Conservation (phyloP, 2,888 invertebrate species). For the Rhagium mordax region DNA sequence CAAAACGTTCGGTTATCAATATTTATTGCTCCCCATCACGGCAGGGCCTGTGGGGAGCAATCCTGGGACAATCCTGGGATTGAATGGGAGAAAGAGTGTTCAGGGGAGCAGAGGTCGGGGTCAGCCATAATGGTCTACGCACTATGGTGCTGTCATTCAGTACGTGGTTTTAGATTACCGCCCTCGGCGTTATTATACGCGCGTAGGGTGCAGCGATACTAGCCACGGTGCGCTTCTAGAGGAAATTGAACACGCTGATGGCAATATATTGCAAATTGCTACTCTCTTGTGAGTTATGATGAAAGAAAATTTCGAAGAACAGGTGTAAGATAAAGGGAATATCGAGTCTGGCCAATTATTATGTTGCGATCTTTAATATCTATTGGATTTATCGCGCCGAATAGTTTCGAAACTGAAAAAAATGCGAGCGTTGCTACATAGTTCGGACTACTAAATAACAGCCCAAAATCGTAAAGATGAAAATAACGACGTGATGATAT, state of each 20-base stretch:
- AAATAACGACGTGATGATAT: neutral
- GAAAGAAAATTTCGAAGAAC: conserved; percentile 38
- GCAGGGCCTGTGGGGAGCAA: conserved; percentile 37
- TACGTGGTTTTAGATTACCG: conserved; percentile 35
- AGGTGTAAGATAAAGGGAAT: conserved; percentile 38
- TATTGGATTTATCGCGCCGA: too few relatives aligned
- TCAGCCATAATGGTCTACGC: conserved; percentile 28
- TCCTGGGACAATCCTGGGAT: conserved; percentile 38
- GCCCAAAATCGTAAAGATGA: neutral
- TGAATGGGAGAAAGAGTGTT: conserved; percentile 17
- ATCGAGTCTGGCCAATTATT: too few relatives aligned
- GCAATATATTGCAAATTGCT: conserved; percentile 45
- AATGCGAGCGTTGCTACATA: too few relatives aligned
- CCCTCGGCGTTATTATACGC: conserved; percentile 19
- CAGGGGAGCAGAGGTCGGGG: conserved; percentile 24
- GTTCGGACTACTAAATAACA: neutral
- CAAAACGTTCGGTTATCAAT: conserved; percentile 24
- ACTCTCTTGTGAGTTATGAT: conserved; percentile 40
- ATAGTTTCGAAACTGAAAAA: too few relatives aligned
- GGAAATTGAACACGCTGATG: conserved; percentile 41
- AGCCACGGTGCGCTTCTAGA: conserved; percentile 3
- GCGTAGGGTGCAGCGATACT: conserved; percentile 7
- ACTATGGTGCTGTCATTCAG: conserved; percentile 27
- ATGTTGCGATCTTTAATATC: neutral
- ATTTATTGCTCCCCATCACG: conserved; percentile 28